Base-by-base conservation (phyloP, 2,797 vertebrate genomes). In the Cheirogaleus major region DNA sequence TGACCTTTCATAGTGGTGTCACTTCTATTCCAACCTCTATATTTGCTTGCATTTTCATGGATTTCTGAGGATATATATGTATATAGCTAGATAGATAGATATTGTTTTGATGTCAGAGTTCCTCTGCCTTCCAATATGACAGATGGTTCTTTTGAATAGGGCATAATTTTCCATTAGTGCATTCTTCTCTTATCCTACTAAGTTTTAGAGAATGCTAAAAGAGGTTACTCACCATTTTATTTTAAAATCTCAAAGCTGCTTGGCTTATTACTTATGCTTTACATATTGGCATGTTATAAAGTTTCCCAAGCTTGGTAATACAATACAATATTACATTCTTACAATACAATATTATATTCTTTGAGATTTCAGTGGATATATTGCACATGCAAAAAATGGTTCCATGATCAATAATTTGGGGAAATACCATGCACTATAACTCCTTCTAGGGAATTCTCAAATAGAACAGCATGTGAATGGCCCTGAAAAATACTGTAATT, bases 81-180 rank as follows among this genome's bases (percentile, higher is more conserved):
- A 50, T 11, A 76, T 50, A 91, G 18, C 35, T 70, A 22, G 65
- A 3, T 35, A 35, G 20, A 41, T 23, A 70, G 67, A 70, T 45
- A 86, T 76, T 86, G 59, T 87, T 88, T 88, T 76, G 52, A 83
- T 17, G 87, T 93, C 38, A 91, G 59, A 76, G 9, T 87, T 78
- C 63, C 41, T 87, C 61, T 81, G n/a, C n/a, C 27, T 81, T 86
- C 52, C 35, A 50, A 86, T 59, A 87, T 65, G 91, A 82, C 76
- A 93, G 86, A 76, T 80, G 45, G 76, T 91, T 93, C 81, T 82
- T 95, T 82, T 93, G 43, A 86, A 76, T 96, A 57, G 32, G 38
- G 22, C 45, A 63, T 95, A 48, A 63, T 95, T 94, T 89, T 76
- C 61, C 38, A 76, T 81, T 81, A 92, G 67, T 76, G 52, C 73